These are phyloP conservation scores for Drosophila austrosaltans DNA, from an alignment of 2,888 invertebrate species.

Conservation along the genomic window DNA sequence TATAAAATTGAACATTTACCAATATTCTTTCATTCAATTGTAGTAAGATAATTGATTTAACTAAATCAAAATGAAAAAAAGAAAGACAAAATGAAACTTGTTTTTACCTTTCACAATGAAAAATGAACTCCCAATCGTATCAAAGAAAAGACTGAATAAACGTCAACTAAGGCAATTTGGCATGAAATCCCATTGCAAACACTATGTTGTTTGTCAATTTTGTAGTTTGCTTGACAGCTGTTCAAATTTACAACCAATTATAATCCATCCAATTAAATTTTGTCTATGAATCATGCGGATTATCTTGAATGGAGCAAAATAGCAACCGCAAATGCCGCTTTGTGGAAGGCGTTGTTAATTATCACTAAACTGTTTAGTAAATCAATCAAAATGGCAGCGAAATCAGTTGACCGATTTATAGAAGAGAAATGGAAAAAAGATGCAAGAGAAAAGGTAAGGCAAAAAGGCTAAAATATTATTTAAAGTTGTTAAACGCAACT, in stretches of 20 bases:
- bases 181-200: not conserved
- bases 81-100: not conserved
- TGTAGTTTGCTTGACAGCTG: slow-evolving; percentile 20
- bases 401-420: slow-evolving; percentile 23
- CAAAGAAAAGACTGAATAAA: not conserved
- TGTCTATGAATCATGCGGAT: slow-evolving; percentile 27
- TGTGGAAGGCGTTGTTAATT: slow-evolving; percentile 24
- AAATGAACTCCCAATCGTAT: not conserved
- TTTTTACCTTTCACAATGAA: not conserved
- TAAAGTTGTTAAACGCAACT: slow-evolving; percentile 46
- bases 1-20: slow-evolving; percentile 29
- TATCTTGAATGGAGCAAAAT: slow-evolving; percentile 17
- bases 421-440: not conserved
- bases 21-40: slow-evolving; percentile 36
- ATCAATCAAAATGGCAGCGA: slow-evolving; percentile 19
- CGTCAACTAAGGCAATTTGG: slow-evolving; percentile 20
- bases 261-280: slow-evolving; percentile 26
- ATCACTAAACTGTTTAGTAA: slow-evolving; percentile 13
- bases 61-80: not conserved
- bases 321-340: slow-evolving; percentile 18
- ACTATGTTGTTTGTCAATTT: not conserved
- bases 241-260: slow-evolving; percentile 39
- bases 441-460: slow-evolving; percentile 10
- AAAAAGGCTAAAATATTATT: slow-evolving; percentile 7
- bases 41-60: slow-evolving; percentile 31